Evolutionary conservation across 2,113 vertebrate species (phyloP).

Genomic region (Reinhardtius hippoglossoides): DNA sequence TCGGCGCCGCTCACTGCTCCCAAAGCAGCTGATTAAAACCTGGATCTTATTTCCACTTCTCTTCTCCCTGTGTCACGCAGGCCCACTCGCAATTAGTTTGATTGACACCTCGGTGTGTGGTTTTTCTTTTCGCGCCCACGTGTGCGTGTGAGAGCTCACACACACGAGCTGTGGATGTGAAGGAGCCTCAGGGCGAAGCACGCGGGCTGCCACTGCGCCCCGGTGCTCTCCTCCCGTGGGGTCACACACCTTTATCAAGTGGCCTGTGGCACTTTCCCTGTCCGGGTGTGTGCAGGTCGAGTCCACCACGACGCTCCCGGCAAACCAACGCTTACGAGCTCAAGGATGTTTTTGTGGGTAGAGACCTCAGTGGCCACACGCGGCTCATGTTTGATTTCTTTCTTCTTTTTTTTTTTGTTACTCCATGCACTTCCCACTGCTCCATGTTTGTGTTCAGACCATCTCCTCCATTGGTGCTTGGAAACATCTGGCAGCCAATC

Average conservation of each 20-base stretch:
- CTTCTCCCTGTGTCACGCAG: conserved; percentile 16
- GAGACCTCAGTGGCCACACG: conserved; percentile 13
- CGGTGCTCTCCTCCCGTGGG: conserved; percentile 18
- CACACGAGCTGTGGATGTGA: conserved; percentile 13
- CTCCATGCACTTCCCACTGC: conserved; percentile 49
- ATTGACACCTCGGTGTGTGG: conserved; percentile 40
- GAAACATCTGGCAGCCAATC: conserved; percentile 32
- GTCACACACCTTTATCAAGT: conserved; percentile 17
- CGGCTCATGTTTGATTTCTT: not conserved
- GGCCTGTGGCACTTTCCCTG: conserved; percentile 35
- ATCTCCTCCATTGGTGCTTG: conserved; percentile 37
- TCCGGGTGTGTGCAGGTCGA: conserved; percentile 7
- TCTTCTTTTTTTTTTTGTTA: not conserved
- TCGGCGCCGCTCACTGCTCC: conserved; percentile 15
- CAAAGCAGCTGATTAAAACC: conserved; percentile 56
- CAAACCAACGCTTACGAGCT: conserved; percentile 15
- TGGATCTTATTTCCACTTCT: conserved; percentile 58
- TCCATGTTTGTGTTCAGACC: conserved; percentile 37
- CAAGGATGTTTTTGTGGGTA: conserved; percentile 26
- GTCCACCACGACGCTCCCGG: conserved; percentile 1
- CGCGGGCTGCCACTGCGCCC: conserved; percentile 24
- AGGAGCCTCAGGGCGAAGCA: conserved; percentile 45
- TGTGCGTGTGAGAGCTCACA: not conserved
- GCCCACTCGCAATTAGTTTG: conserved; percentile 57
- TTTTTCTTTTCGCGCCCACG: not conserved